Evolutionary conservation across 37 sponge, comb jelly and placozoan genomes (phyloP).

Genomic region (Dysidea cf. avara): DNA sequence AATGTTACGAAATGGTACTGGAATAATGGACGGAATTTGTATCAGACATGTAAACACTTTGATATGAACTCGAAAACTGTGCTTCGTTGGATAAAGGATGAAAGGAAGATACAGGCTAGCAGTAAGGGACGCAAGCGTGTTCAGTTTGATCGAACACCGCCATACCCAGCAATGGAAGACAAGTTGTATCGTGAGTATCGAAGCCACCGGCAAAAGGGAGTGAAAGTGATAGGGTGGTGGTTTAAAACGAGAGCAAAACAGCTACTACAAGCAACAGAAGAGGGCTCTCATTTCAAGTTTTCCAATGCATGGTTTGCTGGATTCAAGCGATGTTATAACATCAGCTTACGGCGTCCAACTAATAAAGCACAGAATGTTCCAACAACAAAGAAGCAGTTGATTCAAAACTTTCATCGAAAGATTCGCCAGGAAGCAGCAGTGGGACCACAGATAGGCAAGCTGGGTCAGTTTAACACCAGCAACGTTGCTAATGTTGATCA

Average conservation of each 20-base stretch:
- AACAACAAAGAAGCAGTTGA: constrained; percentile 2
- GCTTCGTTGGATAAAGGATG: constrained; percentile 20
- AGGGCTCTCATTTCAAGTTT: not conserved
- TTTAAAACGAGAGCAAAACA: constrained; percentile 19
- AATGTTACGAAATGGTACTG: constrained; percentile 12
- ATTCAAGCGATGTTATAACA: constrained; percentile 8
- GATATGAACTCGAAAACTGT: constrained; percentile 17
- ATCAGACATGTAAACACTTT: constrained; percentile 26
- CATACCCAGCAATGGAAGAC: constrained; percentile 34
- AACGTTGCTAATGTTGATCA: constrained; percentile 23
- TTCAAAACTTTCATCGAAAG: constrained; percentile 42
- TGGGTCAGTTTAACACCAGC: constrained; percentile 7
- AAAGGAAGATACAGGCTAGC: constrained; percentile 8
- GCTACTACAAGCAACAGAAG: constrained; percentile 12
- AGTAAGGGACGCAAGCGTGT: constrained; percentile 20
- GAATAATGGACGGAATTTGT: constrained; percentile 21
- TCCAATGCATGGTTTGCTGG: constrained; percentile 17
- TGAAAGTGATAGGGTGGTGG: constrained; percentile 48
- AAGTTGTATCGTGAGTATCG: constrained; percentile 24
- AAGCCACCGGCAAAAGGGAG: not conserved
- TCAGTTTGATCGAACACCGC: constrained; percentile 17
- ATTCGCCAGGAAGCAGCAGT: constrained; percentile 22
- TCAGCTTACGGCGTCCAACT: constrained; percentile 20
- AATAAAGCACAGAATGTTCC: constrained; percentile 30
- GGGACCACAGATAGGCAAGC: not conserved